Conservation (phyloP, 2,888 invertebrate species). For the Noctua pronuba region DNA sequence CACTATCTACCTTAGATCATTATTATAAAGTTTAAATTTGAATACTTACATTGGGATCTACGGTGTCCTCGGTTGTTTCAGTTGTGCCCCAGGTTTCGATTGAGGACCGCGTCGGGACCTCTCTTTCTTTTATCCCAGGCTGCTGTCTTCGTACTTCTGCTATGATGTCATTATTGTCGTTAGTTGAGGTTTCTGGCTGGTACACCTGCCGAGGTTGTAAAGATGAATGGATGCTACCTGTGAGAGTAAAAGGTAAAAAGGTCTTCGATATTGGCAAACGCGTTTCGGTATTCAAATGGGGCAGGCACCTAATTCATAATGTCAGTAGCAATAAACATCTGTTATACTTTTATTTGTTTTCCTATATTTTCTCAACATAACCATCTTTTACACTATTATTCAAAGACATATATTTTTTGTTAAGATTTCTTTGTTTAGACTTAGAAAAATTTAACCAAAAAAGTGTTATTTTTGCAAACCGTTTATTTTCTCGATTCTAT, state of each 20-base stretch:
- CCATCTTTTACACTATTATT: too few species aligned
- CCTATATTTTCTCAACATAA: too few species aligned
- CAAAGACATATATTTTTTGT: too few species aligned
- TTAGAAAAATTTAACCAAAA: too few species aligned
- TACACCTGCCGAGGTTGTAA: slow-evolving; percentile 18
- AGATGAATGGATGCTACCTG: not conserved
- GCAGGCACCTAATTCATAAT: too few species aligned
- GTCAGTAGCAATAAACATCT: not conserved
- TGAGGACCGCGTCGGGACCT: not conserved
- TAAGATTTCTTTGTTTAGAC: too few species aligned
- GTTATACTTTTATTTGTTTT: too few species aligned
- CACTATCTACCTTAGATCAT: not conserved
- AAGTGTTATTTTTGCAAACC: too few species aligned
- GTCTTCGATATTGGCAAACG: not conserved
- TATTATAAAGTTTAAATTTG: not conserved
- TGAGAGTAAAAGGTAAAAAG: not conserved
- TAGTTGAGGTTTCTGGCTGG: slow-evolving; percentile 26
- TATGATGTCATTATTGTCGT: slow-evolving; percentile 6
- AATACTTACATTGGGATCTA: slow-evolving; percentile 13
- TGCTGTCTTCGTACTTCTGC: slow-evolving; percentile 10
- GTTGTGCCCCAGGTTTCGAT: not conserved
- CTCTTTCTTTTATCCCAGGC: too few species aligned
- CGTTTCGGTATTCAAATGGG: not conserved
- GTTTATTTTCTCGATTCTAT: too few species aligned
- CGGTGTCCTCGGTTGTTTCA: slow-evolving; percentile 12